phyloP scores from a whole-genome alignment of 2,113 vertebrate genomes.

The Crotophaga sulcirostris region DNA sequence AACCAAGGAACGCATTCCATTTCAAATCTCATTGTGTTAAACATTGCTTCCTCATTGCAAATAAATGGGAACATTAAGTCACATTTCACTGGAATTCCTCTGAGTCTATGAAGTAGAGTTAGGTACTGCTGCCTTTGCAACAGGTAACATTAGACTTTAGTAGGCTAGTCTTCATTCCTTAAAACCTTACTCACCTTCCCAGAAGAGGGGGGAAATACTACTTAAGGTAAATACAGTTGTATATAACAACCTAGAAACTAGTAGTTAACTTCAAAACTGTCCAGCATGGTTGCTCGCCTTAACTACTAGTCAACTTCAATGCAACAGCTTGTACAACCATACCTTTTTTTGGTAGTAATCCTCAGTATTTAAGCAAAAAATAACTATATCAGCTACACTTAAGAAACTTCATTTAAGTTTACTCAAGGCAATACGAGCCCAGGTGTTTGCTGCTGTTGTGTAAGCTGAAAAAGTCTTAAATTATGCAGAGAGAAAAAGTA shows the following conservation, averaged over 20 bases:
- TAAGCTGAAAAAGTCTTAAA: background rate
- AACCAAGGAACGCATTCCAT: background rate
- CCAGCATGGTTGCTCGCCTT: background rate
- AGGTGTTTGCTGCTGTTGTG: background rate
- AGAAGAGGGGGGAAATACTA: background rate
- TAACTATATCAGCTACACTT: background rate
- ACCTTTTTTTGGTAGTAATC: background rate
- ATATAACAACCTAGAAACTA: background rate
- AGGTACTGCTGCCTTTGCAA: background rate
- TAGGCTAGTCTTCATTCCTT: background rate
- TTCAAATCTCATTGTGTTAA: conserved; percentile 9
- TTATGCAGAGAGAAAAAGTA: background rate
- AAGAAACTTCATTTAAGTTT: background rate
- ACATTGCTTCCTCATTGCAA: conserved; percentile 15
- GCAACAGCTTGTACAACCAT: background rate
- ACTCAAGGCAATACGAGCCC: background rate
- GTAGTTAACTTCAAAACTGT: background rate
- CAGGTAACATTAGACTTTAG: background rate
- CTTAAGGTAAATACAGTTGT: background rate
- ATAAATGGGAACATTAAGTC: conserved; percentile 28
- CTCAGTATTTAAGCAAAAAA: background rate
- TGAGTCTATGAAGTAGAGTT: background rate
- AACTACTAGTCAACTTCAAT: background rate
- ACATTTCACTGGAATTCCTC: conserved; percentile 24
- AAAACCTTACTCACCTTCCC: background rate